Base-by-base conservation (phyloP, 2,113 vertebrate species). In the Phalacrocorax carbo region DNA sequence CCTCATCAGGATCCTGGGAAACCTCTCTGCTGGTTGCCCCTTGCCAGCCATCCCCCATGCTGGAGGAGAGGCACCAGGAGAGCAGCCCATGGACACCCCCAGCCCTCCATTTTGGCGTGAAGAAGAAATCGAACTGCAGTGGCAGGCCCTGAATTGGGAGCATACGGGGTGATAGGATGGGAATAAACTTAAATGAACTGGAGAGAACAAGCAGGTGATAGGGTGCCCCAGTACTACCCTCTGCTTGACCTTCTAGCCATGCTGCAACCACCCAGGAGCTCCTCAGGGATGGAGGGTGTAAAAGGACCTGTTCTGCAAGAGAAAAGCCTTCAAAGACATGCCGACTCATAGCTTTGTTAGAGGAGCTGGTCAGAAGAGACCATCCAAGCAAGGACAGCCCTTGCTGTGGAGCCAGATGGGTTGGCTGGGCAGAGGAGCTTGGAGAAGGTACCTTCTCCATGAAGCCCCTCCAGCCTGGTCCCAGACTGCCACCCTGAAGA, bases 11-110 rank as follows among this genome's bases (percentile, higher is more conserved):
- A 27, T 21, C 38, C 68, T 36, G n/a, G 40, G 27, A 69, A 77
- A 42, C 14, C 46, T 46, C 65, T 48, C 23, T 60, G 27, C 42
- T 23, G 18, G 11, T 30, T 55, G 19, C 14, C 17, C 11, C 21
- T 40, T 0, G 0, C 26, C 4, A 1, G 34, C 22, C 5, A 2
- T n/a, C 26, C 16, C 55, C 26, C 0, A 0, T 14, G 65, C 62
- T 44, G 48, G 34, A 80, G 66, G 14, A 48, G 26, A 84, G 44
- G 54, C 23, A n/a, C 1, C 2, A 51, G 49, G 7, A 61, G 15
- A 72, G 29, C 25, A 65, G 42, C n/a, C 52, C 42, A 15, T 2
- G 60, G 27, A 36, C 0, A 5, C 2, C 6, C 14, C 23, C 18
- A 49, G 12, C 13, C 32, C 42, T 52, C 20, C 8, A 34, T 42